Evolutionary conservation across 2,113 vertebrate genomes (phyloP).

Genomic region (Craseonycteris thonglongyai): DNA sequence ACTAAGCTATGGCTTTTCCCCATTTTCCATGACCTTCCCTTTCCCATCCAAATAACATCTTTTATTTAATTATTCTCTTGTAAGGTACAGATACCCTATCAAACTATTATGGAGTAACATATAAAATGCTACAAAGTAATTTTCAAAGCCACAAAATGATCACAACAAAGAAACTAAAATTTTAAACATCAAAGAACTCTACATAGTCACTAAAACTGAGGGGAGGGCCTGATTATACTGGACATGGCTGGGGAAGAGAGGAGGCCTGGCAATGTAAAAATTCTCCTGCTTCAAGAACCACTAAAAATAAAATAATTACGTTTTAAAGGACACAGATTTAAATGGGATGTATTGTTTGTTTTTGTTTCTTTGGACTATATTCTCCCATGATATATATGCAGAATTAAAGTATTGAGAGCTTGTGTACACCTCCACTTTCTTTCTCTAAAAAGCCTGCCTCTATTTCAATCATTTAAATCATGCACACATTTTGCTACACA

Average conservation of each 20-base stretch:
- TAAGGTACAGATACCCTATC: conserved; percentile 55
- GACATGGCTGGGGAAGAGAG: not conserved
- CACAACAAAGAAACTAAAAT: conserved; percentile 73
- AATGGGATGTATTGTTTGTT: conserved; percentile 56
- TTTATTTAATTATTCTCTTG: conserved; percentile 54
- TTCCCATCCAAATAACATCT: conserved; percentile 65
- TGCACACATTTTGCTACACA: conserved; percentile 55
- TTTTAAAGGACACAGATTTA: conserved; percentile 63
- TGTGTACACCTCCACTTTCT: conserved; percentile 29
- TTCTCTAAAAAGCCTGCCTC: conserved; percentile 14
- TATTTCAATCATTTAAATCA: conserved; percentile 63
- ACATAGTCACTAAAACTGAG: conserved; percentile 49
- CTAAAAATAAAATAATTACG: conserved; percentile 23
- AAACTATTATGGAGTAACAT: conserved; percentile 68
- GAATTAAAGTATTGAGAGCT: conserved; percentile 49
- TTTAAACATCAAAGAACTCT: conserved; percentile 72
- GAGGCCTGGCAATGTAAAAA: conserved; percentile 1
- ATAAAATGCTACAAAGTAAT: conserved; percentile 68
- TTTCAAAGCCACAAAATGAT: conserved; percentile 73
- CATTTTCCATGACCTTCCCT: conserved; percentile 50
- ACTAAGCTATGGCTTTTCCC: not conserved
- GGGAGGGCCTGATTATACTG: not conserved
- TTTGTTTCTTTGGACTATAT: conserved; percentile 43
- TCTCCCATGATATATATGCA: conserved; percentile 8
- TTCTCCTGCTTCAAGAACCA: conserved; percentile 45